Evolutionary conservation across 53 echinoderm and acorn worm genomes (phyloP), one percentile per base, ranked within the genome.

Genomic region (Mesocentrotus franciscanus): DNA sequence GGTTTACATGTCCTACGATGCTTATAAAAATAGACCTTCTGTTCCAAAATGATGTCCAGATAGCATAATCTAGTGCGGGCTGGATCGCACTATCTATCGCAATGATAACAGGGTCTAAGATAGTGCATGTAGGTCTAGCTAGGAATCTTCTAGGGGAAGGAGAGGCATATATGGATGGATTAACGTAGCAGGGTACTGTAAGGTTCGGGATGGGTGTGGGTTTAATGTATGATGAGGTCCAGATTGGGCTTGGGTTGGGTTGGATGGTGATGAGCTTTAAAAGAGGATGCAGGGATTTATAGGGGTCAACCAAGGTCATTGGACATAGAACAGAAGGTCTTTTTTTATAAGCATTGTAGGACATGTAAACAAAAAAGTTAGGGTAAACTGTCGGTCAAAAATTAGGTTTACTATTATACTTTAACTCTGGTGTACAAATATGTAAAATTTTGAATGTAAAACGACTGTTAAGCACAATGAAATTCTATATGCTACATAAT

Each of bases 271-370:
- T 16, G 29, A 60, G 56, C 87, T 87, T 58, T 87, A 56, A 59
- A 27, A 58, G 58, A 29, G 87, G 87, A 87, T 58, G 87, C 57
- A 58, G 26, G 85, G 85, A 56, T 85, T 85, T 83, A 42, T 27
- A 85, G 57, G 29, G 87, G 87, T 87, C 58, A 20, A n/a, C 14
- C 10, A 27, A 87, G 87, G 87, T 87, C 58, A 87, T 57, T 56
- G 26, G 34, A n/a, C 84, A 84, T 16, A 49, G 24, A 84, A 66
- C 49, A 49, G 49, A 39, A 49, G 49, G 20, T 68, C 68, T 68
- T 0, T 20, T 0, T 20, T 84, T 84, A 55, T 49, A 7, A 27
- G 18, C 49, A 39, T 83, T 7, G 55, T 3, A 42, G 0, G 33
- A 33, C 6, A 68, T 68, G 5, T 24, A 4, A 24, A 24, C 20